phyloP scores from a whole-genome alignment of 2,797 vertebrate species.

The Protosalanx chinensis region DNA sequence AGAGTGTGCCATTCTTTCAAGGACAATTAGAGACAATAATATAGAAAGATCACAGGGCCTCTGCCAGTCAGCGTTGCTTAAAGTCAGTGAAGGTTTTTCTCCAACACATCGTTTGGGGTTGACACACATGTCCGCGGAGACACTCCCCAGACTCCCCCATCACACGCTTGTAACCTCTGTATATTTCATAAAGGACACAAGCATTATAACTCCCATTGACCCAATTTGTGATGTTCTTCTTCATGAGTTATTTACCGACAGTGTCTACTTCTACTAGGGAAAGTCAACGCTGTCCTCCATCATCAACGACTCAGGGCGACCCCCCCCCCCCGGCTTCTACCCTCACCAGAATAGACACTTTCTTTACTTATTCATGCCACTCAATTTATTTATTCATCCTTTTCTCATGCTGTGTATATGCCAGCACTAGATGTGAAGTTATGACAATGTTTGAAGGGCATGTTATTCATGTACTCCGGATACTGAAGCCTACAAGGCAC shows the following conservation, averaged over 20 bases:
- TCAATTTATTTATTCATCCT: conserved; percentile 20
- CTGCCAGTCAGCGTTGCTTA: conserved; percentile 20
- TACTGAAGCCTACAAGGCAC: no score
- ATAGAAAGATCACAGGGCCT: background rate
- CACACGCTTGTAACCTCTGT: conserved; percentile 50
- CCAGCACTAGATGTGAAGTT: conserved; percentile 6
- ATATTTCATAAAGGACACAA: conserved; percentile 66
- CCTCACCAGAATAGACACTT: conserved; percentile 37
- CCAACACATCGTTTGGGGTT: conserved; percentile 20
- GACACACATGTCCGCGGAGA: conserved; percentile 19
- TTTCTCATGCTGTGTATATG: conserved; percentile 4
- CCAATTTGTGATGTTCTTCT: conserved; percentile 46
- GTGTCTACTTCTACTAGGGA: conserved; percentile 39
- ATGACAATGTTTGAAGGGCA: conserved; percentile 1
- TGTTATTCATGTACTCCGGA: no score
- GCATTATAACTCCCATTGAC: conserved; percentile 49
- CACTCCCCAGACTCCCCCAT: conserved; percentile 34
- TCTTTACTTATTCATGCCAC: conserved; percentile 45
- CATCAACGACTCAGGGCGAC: conserved; percentile 8
- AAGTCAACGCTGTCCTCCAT: background rate
- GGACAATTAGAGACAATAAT: no score
- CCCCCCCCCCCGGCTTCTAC: conserved; percentile 22
- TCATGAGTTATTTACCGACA: conserved; percentile 67
- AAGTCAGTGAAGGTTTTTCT: conserved; percentile 14
- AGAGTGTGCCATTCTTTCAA: no score